Evolutionary conservation across 2,888 invertebrate species (phyloP), one percentile per base, ranked within the genome.

Genomic region (Eristalis intricaria): DNA sequence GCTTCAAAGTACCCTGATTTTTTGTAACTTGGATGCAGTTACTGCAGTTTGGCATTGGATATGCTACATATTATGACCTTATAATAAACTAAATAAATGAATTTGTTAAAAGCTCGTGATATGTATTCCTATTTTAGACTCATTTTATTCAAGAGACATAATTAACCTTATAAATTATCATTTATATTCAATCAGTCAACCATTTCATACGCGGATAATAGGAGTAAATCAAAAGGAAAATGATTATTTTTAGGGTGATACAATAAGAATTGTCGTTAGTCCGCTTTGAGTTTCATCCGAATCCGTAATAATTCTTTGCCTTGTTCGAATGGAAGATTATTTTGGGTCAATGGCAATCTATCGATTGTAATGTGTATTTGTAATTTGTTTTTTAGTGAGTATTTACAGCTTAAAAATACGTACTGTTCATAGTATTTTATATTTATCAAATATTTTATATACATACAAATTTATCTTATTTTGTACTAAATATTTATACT

Each of bases 401-500:
- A 71, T 71, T 61, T 71, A 71, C 29, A 63, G 19, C 38, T 10
- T 19, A 19, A 1, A 8, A 19, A 5, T 50, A 50, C 4, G n/a
- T 40, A 61, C 38, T 5, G 10, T n/a, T 15, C 38, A 61, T 19
- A 38, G 23, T 38, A 19, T 35, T 13, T 22, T 29, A 70, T 13
- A 35, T 32, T 23, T 70, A 40, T 22, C 10, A 23, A 35, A 73
- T 8, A 63, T 50, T 19, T 35, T 65, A 58, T 13, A 40, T 50
- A 43, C 35, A 29, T 15, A 38, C 35, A 38, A 10, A 56, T 60
- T 40, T 73, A 32, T 50, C 5, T 26, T 68, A 35, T 38, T 80
- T 80, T 74, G 80, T 80, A 80, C 80, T 79, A 73, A 50, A 60
- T 79, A 73, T 43, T 79, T 73, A 19, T 73, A 61, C 32, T 66